Evolutionary conservation across 1,140 invertebrate genomes (phyloP).

Genomic region (Brachionus asplanchnoidis): DNA sequence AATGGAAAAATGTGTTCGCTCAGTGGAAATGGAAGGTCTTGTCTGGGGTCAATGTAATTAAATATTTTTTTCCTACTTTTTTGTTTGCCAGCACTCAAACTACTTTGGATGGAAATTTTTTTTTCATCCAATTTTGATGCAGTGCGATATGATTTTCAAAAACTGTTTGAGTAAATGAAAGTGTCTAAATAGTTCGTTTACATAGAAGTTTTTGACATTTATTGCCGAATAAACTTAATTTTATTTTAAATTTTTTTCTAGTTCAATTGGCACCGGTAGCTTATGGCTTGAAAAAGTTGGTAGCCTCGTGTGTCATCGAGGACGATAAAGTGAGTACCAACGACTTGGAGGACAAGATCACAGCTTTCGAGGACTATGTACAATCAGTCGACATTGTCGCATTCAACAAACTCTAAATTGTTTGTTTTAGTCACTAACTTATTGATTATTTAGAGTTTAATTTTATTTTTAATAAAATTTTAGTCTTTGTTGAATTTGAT

Average conservation of each 20-base stretch:
- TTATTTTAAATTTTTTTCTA: constrained; percentile 16
- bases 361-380: constrained; percentile 73
- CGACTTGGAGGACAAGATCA: constrained; percentile 76
- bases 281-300: constrained; percentile 88
- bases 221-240: neutral
- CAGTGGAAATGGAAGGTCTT: constrained; percentile 75
- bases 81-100: neutral
- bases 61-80: neutral
- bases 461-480: constrained; percentile 18
- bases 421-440: neutral
- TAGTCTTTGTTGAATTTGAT: neutral
- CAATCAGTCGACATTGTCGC: constrained; percentile 43
- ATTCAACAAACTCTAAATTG: constrained; percentile 39
- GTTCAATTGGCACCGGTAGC: constrained; percentile 73
- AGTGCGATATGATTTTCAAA: neutral
- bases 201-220: constrained; percentile 13
- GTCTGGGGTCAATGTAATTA: constrained; percentile 79
- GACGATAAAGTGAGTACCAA: constrained; percentile 82
- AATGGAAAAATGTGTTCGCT: constrained; percentile 75
- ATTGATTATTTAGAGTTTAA: neutral
- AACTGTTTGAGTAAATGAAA: constrained; percentile 19
- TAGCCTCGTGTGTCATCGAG: constrained; percentile 80
- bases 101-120: neutral
- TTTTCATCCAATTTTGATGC: constrained; percentile 17
- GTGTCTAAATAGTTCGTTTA: neutral